Percentiles rank a stretch among this genome's conserved stretches.
phyloP scores from a whole-genome alignment of 2,797 vertebrate species.

The Tokudaia muenninki region DNA sequence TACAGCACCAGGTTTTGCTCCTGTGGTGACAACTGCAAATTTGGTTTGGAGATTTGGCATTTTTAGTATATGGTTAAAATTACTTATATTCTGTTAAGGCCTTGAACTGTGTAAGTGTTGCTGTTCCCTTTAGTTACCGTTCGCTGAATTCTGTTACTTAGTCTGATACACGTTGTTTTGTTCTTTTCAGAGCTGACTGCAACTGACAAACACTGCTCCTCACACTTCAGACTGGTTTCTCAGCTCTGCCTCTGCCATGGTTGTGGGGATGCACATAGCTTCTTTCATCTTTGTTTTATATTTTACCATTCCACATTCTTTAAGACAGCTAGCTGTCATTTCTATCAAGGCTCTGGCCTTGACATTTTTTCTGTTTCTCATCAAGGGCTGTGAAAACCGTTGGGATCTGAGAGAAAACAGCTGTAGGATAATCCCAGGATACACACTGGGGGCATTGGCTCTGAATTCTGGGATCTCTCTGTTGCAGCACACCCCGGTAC shows the following conservation, averaged over 20 bases:
- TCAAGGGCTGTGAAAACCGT: not conserved
- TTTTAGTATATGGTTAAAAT: not conserved
- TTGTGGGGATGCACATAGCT: not conserved
- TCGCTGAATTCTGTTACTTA: not conserved
- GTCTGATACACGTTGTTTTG: not conserved
- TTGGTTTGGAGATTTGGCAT: not conserved
- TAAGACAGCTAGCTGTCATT: constrained; percentile 30
- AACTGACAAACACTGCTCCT: not conserved
- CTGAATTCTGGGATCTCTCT: not conserved
- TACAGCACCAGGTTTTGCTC: not conserved
- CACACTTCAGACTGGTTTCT: not conserved
- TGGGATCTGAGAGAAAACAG: not conserved
- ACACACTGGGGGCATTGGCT: not conserved
- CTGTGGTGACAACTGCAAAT: not conserved
- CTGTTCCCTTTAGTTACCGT: not conserved
- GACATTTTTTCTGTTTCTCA: constrained; percentile 21
- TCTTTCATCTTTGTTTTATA: constrained; percentile 55
- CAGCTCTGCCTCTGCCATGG: not conserved
- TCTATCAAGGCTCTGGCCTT: constrained; percentile 37
- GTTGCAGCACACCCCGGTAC: too few relatives aligned
- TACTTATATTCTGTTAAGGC: not conserved
- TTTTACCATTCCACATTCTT: not conserved
- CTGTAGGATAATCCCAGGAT: not conserved
- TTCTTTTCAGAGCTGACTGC: not conserved
- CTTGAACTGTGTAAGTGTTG: not conserved